Percentiles rank a stretch among this genome's conserved stretches.
Conservation (phyloP, 2,113 vertebrate species). For the Triplophysa dalaica region DNA sequence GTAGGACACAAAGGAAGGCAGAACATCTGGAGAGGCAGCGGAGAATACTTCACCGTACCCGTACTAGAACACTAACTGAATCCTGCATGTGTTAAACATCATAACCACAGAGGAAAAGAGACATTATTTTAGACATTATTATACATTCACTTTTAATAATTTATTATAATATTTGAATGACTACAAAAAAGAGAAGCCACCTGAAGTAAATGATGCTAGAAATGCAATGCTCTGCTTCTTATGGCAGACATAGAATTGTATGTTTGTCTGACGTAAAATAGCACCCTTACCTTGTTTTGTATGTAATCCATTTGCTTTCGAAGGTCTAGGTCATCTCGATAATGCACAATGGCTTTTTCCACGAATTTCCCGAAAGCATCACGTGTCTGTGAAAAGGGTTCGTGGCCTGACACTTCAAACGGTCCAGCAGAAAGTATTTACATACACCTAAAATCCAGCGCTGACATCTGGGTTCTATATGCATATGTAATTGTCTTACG, state of each 20-base stretch:
- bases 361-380: constrained; percentile 73
- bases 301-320: constrained; percentile 80
- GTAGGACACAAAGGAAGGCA: constrained; percentile 42
- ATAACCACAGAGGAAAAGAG: too few species aligned
- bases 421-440: background rate
- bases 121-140: too few species aligned
- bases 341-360: constrained; percentile 77
- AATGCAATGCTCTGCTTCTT: constrained; percentile 14
- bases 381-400: constrained; percentile 56
- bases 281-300: constrained; percentile 73
- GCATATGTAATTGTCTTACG: constrained; percentile 25
- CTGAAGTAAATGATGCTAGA: too few species aligned
- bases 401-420: background rate
- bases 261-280: background rate
- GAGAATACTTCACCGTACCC: constrained; percentile 6
- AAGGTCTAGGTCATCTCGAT: constrained; percentile 78
- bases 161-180: too few species aligned
- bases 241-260: background rate
- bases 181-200: background rate
- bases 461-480: constrained; percentile 31
- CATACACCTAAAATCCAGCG: constrained; percentile 7
- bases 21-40: background rate
- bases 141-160: too few species aligned
- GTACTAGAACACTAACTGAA: background rate
- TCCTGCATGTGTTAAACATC: background rate